These are phyloP conservation scores for Chrysolina americana DNA, from an alignment of 2,888 invertebrate species.

Conservation along the genomic window DNA sequence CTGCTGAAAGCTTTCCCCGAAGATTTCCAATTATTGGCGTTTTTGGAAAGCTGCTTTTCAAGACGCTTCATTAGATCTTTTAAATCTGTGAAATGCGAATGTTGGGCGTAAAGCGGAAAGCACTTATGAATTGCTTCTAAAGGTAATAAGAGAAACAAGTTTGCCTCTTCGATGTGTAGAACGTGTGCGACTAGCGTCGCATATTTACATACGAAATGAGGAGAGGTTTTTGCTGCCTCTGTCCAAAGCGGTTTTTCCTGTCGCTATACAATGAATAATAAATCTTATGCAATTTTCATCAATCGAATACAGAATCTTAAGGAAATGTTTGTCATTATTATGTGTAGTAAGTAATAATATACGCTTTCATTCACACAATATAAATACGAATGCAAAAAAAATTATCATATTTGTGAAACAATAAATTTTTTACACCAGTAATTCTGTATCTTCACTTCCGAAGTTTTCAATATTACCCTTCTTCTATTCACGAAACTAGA, in stretches of 20 bases:
- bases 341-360: no score
- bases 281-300: not conserved
- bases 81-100: constrained; percentile 32
- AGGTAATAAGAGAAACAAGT: constrained; percentile 13
- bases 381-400: no score
- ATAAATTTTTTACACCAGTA: no score
- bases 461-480: no score
- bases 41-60: constrained; percentile 31
- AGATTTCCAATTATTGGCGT: constrained; percentile 44
- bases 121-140: constrained; percentile 26
- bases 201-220: not conserved
- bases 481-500: no score
- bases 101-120: constrained; percentile 25
- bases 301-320: no score
- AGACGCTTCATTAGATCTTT: constrained; percentile 38
- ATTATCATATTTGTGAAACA: no score
- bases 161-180: not conserved
- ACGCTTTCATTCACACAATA: no score
- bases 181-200: not conserved
- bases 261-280: not conserved
- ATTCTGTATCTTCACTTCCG: no score
- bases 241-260: not conserved
- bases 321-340: no score
- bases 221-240: not conserved
- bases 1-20: constrained; percentile 42